phyloP scores from a whole-genome alignment of 1,140 invertebrate species.

The Procambarus clarkii region DNA sequence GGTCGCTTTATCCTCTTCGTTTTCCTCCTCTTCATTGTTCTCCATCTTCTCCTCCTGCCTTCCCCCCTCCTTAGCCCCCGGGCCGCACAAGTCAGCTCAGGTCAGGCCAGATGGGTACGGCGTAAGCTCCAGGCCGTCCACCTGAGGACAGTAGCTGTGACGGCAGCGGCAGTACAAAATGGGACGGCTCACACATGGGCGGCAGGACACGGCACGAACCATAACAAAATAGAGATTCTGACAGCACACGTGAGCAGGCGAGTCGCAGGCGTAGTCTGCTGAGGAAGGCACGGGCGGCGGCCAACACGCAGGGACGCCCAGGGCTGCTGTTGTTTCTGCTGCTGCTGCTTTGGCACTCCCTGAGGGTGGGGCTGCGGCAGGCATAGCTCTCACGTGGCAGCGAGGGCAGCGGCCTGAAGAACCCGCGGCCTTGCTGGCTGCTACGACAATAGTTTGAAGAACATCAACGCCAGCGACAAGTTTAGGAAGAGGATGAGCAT shows the following conservation, averaged over 20 bases:
- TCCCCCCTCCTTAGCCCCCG: slow-evolving; percentile 30
- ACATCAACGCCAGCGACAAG: slow-evolving; percentile 96
- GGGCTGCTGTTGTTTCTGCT: slow-evolving; percentile 59
- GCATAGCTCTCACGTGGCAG: slow-evolving; percentile 52
- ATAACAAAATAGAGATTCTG: slow-evolving; percentile 70
- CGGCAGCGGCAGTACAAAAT: slow-evolving; percentile 55
- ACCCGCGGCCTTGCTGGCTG: slow-evolving; percentile 61
- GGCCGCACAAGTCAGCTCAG: slow-evolving; percentile 29
- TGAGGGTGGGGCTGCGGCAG: slow-evolving; percentile 59
- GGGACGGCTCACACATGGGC: slow-evolving; percentile 69
- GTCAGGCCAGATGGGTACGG: slow-evolving; percentile 12
- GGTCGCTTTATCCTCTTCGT: slow-evolving; percentile 9
- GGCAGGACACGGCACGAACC: slow-evolving; percentile 67
- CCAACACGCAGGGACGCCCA: slow-evolving; percentile 56
- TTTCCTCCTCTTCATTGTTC: slow-evolving; percentile 16
- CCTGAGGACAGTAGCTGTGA: slow-evolving; percentile 31
- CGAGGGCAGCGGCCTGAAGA: slow-evolving; percentile 51
- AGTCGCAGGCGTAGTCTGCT: slow-evolving; percentile 59
- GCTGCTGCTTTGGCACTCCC: slow-evolving; percentile 61
- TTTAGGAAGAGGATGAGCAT: slow-evolving; percentile 97
- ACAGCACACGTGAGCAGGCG: slow-evolving; percentile 69
- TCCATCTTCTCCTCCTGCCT: slow-evolving; percentile 12
- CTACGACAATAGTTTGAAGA: slow-evolving; percentile 95
- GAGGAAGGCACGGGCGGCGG: slow-evolving; percentile 66
- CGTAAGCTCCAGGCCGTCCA: slow-evolving; percentile 15